Percentiles rank a stretch among this genome's conserved stretches.
phyloP scores from a whole-genome alignment of 2,888 invertebrate genomes.

The Lithosia quadra region DNA sequence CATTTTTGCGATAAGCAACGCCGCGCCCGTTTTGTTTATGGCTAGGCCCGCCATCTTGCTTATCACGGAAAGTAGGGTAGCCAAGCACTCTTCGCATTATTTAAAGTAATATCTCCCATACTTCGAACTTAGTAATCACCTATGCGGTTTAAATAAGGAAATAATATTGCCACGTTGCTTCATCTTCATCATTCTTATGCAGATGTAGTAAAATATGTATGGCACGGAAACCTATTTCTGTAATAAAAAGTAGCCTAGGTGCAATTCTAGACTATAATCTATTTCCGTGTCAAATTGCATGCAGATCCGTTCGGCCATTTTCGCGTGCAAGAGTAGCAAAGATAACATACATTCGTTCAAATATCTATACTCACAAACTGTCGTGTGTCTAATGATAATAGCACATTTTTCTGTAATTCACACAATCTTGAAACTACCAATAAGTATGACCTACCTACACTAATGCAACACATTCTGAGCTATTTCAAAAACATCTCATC shows the following conservation, averaged over 20 bases:
- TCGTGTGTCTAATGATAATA: too few species aligned
- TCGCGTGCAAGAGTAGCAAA: too few species aligned
- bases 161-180: background rate
- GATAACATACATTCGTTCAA: too few species aligned
- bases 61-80: constrained; percentile 51
- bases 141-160: background rate
- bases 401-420: background rate
- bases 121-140: background rate
- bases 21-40: constrained; percentile 71
- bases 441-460: background rate
- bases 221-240: too few species aligned
- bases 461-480: constrained; percentile 14
- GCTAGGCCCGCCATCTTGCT: constrained; percentile 68
- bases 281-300: too few species aligned
- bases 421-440: constrained; percentile 7
- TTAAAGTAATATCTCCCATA: constrained; percentile 24
- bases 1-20: constrained; percentile 77
- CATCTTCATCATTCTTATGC: too few species aligned
- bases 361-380: too few species aligned
- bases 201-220: too few species aligned
- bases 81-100: constrained; percentile 39
- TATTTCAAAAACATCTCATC: constrained; percentile 42
- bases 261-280: too few species aligned
- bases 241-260: too few species aligned
- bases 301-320: too few species aligned